Conservation (phyloP, 2,113 vertebrate genomes). For the Neolamprologus caudopunctatus region DNA sequence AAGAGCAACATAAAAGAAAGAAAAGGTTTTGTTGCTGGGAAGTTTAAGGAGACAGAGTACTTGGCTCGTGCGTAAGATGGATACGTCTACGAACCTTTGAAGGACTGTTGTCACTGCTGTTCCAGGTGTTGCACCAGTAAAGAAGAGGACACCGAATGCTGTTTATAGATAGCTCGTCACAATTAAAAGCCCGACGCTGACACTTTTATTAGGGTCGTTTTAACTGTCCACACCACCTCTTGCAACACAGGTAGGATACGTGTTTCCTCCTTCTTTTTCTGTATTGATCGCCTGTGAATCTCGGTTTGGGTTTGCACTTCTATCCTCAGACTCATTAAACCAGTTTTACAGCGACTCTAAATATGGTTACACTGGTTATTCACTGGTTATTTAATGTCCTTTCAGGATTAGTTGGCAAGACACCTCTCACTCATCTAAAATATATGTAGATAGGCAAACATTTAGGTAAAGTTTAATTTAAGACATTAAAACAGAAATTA, state of each 20-base stretch:
- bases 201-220: neutral
- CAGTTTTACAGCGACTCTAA: slow-evolving; percentile 50
- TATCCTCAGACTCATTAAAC: slow-evolving; percentile 51
- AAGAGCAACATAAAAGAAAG: neutral
- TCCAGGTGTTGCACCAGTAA: neutral
- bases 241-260: slow-evolving; percentile 32
- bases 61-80: slow-evolving; percentile 27
- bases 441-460: neutral
- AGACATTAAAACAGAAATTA: neutral
- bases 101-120: neutral
- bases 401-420: neutral
- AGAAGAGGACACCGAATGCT: neutral
- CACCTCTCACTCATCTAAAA: neutral
- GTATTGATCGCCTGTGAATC: slow-evolving; percentile 42
- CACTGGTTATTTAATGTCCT: neutral
- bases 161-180: neutral
- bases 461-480: neutral
- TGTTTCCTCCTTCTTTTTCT: neutral
- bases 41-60: neutral
- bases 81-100: neutral
- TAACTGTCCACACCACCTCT: neutral
- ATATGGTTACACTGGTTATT: slow-evolving; percentile 27
- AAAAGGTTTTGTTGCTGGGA: neutral
- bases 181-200: neutral
- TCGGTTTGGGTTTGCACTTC: neutral